phyloP scores from a whole-genome alignment of 2,888 invertebrate genomes.

The Gerris lacustris region DNA sequence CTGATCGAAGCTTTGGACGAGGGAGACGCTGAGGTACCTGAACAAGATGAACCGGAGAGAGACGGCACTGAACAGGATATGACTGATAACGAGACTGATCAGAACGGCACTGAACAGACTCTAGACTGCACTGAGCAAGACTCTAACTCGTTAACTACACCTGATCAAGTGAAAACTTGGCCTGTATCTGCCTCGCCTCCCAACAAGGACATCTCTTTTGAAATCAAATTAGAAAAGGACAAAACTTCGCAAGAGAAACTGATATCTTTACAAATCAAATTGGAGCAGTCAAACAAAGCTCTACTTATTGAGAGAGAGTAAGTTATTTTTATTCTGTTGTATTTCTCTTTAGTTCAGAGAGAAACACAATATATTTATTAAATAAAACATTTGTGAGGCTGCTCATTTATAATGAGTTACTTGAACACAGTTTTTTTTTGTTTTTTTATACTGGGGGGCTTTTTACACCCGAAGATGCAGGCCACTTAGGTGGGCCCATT shows the following conservation, averaged over 20 bases:
- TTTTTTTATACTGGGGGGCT: too few relatives aligned
- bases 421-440: too few relatives aligned
- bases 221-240: not conserved
- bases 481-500: too few relatives aligned
- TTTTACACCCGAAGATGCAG: too few relatives aligned
- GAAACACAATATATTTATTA: too few relatives aligned
- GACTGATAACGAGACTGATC: conserved; percentile 9
- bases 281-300: not conserved
- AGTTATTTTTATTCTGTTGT: conserved; percentile 34
- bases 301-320: conserved; percentile 53
- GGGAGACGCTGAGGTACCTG: conserved; percentile 38
- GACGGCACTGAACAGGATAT: conserved; percentile 23
- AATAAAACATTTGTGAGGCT: too few relatives aligned
- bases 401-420: too few relatives aligned
- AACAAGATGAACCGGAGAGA: conserved; percentile 28
- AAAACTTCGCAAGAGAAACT: not conserved
- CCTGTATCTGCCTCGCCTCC: not conserved
- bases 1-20: conserved; percentile 41
- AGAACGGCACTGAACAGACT: conserved; percentile 12
- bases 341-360: too few relatives aligned
- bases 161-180: conserved; percentile 4
- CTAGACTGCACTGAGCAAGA: not conserved
- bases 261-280: not conserved
- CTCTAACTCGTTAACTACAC: conserved; percentile 10
- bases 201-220: not conserved